phyloP scores from a whole-genome alignment of 2,797 vertebrate genomes.

The Cyclura pinguis region DNA sequence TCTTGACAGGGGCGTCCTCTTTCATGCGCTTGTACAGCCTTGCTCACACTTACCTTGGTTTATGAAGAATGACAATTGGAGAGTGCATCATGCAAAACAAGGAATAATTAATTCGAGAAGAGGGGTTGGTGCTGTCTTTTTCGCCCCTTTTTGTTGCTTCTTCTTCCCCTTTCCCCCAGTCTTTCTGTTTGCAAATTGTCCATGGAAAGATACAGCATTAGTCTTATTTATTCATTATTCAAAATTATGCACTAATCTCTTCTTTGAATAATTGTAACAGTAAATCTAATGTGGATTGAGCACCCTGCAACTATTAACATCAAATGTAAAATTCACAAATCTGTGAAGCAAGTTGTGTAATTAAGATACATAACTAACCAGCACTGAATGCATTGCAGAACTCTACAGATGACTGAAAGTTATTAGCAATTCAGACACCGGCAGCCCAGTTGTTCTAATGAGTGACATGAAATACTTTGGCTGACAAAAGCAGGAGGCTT shows the following conservation, averaged over 20 bases:
- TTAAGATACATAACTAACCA: constrained; percentile 51
- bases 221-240: constrained; percentile 53
- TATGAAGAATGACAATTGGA: constrained; percentile 66
- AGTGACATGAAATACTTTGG: not conserved
- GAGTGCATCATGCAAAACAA: constrained; percentile 57
- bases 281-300: constrained; percentile 8
- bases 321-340: constrained; percentile 48
- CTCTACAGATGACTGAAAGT: constrained; percentile 28
- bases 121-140: not conserved
- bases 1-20: constrained; percentile 54
- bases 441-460: accelerated
- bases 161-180: not conserved
- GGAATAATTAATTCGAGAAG: constrained; percentile 64
- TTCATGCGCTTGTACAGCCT: constrained; percentile 62
- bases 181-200: constrained; percentile 52
- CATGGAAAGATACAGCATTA: constrained; percentile 57
- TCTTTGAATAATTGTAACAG: constrained; percentile 53
- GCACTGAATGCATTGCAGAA: constrained; percentile 33
- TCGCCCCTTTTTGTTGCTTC: constrained; percentile 8
- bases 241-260: constrained; percentile 65
- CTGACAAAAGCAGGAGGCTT: not conserved
- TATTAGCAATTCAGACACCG: constrained; percentile 38
- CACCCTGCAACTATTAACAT: constrained; percentile 42
- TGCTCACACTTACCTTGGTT: constrained; percentile 61
- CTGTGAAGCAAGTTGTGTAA: constrained; percentile 43